A percentile compares a stretch with the other conserved stretches of the same genome.
phyloP scores from a whole-genome alignment of 2,113 vertebrate species.

The Microtus oregoni region DNA sequence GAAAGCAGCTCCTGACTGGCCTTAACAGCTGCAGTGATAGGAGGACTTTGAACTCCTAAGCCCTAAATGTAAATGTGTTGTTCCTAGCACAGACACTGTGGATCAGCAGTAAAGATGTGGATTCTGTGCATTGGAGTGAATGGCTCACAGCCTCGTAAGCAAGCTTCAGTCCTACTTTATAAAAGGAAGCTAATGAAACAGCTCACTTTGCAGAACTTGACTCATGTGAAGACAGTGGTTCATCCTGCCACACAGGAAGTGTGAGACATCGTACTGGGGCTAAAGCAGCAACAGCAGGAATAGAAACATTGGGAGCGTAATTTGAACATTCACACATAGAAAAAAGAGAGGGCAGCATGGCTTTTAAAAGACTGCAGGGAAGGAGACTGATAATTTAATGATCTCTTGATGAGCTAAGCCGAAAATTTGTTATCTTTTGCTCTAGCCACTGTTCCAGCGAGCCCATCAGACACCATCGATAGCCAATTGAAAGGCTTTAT shows the following conservation, averaged over 20 bases:
- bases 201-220: neutral
- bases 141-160: neutral
- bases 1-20: neutral
- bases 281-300: neutral
- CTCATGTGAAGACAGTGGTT: neutral
- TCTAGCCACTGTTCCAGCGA: neutral
- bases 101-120: neutral
- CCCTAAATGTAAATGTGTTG: neutral
- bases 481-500: neutral
- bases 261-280: neutral
- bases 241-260: neutral
- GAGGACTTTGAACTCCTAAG: neutral
- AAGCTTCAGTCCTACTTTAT: neutral
- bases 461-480: neutral
- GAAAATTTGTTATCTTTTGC: conserved; percentile 19
- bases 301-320: neutral
- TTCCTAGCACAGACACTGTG: neutral
- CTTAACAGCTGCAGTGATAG: neutral
- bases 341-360: neutral
- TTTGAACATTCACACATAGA: neutral
- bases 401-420: neutral
- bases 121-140: neutral
- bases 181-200: neutral
- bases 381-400: neutral
- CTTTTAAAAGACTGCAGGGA: neutral